Percentiles rank a stretch among this genome's conserved stretches.
These are phyloP conservation scores for Drepana falcataria DNA, from an alignment of 2,888 invertebrate genomes.

Conservation along the genomic window DNA sequence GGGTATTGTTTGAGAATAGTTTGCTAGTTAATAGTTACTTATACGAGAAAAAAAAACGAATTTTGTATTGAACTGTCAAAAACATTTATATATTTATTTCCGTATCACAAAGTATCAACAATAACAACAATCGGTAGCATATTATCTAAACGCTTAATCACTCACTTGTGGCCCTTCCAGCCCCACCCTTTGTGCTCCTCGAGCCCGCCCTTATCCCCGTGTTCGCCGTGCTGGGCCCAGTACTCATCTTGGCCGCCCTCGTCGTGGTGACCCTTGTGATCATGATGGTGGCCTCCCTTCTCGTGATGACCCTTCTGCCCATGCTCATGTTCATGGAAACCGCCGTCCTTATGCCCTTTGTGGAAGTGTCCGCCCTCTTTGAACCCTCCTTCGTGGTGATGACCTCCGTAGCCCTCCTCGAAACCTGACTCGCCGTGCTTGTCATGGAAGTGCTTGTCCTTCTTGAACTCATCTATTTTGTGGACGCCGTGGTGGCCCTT, in stretches of 20 bases:
- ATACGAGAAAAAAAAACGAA: background rate
- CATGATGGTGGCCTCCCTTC: constrained; percentile 87
- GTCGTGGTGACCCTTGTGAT: constrained; percentile 87
- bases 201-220: constrained; percentile 87
- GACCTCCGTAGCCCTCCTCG: constrained; percentile 87
- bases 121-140: constrained; percentile 40
- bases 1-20: too few relatives aligned
- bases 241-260: constrained; percentile 87
- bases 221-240: constrained; percentile 83
- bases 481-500: constrained; percentile 91
- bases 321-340: constrained; percentile 86
- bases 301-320: constrained; percentile 88
- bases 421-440: constrained; percentile 90
- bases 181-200: constrained; percentile 89
- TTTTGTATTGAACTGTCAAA: background rate
- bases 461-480: constrained; percentile 91
- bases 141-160: constrained; percentile 11
- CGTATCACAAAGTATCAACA: constrained; percentile 59
- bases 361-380: constrained; percentile 89
- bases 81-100: constrained; percentile 28
- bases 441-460: constrained; percentile 92
- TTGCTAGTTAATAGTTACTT: too few relatives aligned
- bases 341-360: constrained; percentile 87
- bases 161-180: constrained; percentile 71
- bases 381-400: constrained; percentile 86